Evolutionary conservation across 2,113 vertebrate genomes (phyloP), one percentile per base, ranked within the genome.

Genomic region (Mustela nigripes): DNA sequence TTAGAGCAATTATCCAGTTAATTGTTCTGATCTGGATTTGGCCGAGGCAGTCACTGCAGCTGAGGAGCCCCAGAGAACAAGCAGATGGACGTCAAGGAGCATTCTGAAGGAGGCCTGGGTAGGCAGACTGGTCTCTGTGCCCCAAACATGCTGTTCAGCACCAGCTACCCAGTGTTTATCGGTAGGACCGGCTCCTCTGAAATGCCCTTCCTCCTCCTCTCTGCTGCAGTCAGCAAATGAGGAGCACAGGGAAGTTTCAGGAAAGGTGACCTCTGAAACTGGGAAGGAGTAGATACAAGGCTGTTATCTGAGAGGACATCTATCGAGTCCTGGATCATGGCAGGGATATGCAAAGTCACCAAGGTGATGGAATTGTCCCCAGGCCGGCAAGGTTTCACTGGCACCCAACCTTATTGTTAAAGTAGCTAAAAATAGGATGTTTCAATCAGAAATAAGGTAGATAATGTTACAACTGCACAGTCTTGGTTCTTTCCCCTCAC

Each of bases 1-100:
- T 96, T 85, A 97, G 90, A 93, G 95, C 92, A 48, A 94, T 98
- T 96, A 94, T 80, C 94, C 85, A 14, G 92, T n/a, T 95, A 95
- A 96, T 96, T 63, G 97, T 69, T 73, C 50, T 81, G 92, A 97
- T 95, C 71, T 92, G 92, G 78, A 85, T 93, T 92, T 95, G 96
- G 96, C 97, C 0, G 24, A 80, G 71, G 63, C 22, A 10, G 74
- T 18, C 12, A 0, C 69, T 65, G 88, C 96, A 90, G 88, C 96
- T 92, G 96, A 69, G 93, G 42, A n/a, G 69, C 50, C 24, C 31
- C 7, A 6, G 69, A 60, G 80, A 60, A 28, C 9, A 22, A 87
- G 39, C 90, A 97, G 95, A 96, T 92, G 94, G 94, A 21, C 31
- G 1, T 7, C n/a, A 14, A 63, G 90, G 92, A 79, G 73, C 22